A percentile compares a stretch with the other conserved stretches of the same genome.
Evolutionary conservation across 1,140 invertebrate genomes (phyloP).

Genomic region (Agrypnia vestita): DNA sequence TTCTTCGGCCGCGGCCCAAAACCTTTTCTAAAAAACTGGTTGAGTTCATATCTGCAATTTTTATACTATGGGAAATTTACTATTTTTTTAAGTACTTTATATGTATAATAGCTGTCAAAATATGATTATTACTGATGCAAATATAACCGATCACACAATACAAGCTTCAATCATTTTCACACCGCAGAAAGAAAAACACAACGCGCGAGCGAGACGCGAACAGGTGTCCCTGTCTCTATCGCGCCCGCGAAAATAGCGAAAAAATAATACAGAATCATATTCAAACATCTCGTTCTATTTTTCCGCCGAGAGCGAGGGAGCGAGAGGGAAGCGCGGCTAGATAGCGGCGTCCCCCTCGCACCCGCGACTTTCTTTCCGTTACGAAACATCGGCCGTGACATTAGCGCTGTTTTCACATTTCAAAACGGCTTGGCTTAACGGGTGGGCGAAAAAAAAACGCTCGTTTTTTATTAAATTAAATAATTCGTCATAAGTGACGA

Average conservation of each 20-base stretch:
- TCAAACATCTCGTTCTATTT: slow-evolving; percentile 1
- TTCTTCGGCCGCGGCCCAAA: no score
- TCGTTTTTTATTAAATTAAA: no score
- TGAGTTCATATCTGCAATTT: no score
- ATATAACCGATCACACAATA: no score
- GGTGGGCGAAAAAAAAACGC: neutral
- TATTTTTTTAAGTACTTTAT: no score
- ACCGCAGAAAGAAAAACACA: no score
- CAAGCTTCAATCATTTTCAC: no score
- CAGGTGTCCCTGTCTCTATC: neutral
- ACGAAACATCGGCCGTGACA: slow-evolving; percentile 17
- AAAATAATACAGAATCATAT: slow-evolving; percentile 9
- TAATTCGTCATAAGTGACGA: no score
- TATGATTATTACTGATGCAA: no score
- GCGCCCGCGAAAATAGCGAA: neutral
- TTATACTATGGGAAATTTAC: no score
- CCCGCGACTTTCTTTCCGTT: slow-evolving; percentile 25
- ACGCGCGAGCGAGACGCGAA: neutral
- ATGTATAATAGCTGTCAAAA: no score
- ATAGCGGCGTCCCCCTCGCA: slow-evolving; percentile 4
- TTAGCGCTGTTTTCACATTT: slow-evolving; percentile 34
- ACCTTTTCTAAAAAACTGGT: no score
- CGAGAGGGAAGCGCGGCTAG: neutral
- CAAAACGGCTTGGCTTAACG: neutral
- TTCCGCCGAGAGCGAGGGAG: slow-evolving; percentile 7